Conservation (phyloP, 2,888 invertebrate genomes). For the Choristoneura rosaceana region DNA sequence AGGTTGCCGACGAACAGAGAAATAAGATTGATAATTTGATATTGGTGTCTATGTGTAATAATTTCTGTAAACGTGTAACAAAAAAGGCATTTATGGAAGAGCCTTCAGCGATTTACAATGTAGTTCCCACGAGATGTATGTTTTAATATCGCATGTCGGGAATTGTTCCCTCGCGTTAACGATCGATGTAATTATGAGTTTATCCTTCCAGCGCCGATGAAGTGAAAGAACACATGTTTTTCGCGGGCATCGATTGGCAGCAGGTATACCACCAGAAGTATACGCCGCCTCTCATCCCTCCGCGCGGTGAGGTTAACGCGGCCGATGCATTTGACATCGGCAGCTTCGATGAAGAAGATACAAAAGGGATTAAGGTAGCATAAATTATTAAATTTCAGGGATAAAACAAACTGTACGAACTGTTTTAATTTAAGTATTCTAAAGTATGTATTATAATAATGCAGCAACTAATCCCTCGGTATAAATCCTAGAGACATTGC, state of each 20-base stretch:
- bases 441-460: too few relatives aligned
- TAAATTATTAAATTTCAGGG: background rate
- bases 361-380: constrained; percentile 97
- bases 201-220: constrained; percentile 92
- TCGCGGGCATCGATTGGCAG: constrained; percentile 99
- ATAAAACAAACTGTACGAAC: too few relatives aligned
- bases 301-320: constrained; percentile 99
- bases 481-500: background rate
- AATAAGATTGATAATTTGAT: constrained; percentile 10
- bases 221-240: constrained; percentile 98
- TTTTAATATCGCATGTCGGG: constrained; percentile 27
- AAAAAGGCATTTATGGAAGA: constrained; percentile 8
- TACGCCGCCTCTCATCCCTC: constrained; percentile 98
- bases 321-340: constrained; percentile 99
- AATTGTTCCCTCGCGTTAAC: constrained; percentile 6
- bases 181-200: background rate
- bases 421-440: too few relatives aligned
- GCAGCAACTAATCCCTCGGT: too few relatives aligned
- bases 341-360: constrained; percentile 99
- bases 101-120: constrained; percentile 24
- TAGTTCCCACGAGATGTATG: constrained; percentile 33
- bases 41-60: constrained; percentile 5
- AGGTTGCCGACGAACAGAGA: constrained; percentile 9
- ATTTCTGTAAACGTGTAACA: constrained; percentile 8
- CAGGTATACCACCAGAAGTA: constrained; percentile 99